Percentiles rank a stretch among this genome's conserved stretches.
These are phyloP conservation scores for Aphis craccivora DNA, from an alignment of 1,140 invertebrate species.

Conservation along the genomic window DNA sequence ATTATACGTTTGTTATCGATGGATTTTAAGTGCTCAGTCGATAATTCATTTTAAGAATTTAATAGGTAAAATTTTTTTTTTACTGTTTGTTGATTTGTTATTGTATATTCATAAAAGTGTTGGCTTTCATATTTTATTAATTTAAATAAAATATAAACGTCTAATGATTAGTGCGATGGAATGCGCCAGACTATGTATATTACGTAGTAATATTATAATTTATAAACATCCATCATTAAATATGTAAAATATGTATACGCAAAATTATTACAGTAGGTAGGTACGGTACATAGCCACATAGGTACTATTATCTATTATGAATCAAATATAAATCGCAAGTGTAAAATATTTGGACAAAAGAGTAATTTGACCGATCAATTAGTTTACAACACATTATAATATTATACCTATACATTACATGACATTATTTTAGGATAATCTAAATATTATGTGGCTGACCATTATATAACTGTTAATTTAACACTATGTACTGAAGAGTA, in stretches of 20 bases:
- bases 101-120: not conserved
- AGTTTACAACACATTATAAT: not conserved
- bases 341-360: not conserved
- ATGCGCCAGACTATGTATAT: not conserved
- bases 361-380: not conserved
- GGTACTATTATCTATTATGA: not conserved
- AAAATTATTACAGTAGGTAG: not conserved
- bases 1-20: not conserved
- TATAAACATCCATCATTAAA: not conserved
- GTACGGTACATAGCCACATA: no score
- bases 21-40: not conserved
- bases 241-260: not conserved
- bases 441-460: not conserved
- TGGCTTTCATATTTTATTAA: not conserved
- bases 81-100: not conserved
- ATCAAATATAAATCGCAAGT: not conserved
- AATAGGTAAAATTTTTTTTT: not conserved
- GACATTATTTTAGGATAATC: not conserved
- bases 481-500: not conserved
- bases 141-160: not conserved
- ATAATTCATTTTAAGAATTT: slow-evolving; percentile 13
- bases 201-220: not conserved
- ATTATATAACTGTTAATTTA: not conserved
- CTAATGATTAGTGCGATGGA: not conserved
- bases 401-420: not conserved